Evolutionary conservation across 2,113 vertebrate genomes (phyloP).

Genomic region (Poeciliopsis prolifica): DNA sequence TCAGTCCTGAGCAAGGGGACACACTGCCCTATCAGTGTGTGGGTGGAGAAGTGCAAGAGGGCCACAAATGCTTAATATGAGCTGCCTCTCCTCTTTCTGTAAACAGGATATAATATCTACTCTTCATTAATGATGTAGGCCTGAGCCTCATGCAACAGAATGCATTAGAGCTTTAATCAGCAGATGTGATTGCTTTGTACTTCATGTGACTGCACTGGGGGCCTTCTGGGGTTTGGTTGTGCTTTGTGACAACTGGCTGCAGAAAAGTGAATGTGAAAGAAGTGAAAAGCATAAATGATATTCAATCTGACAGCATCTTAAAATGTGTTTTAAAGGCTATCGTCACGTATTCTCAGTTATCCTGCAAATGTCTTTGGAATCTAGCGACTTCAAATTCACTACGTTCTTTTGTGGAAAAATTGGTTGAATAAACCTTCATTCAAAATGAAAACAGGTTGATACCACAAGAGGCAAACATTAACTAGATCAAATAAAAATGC

Average conservation of each 20-base stretch:
- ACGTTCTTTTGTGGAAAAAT: constrained; percentile 25
- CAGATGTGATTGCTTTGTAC: constrained; percentile 85
- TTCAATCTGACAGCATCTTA: constrained; percentile 62
- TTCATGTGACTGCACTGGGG: constrained; percentile 74
- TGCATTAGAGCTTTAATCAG: constrained; percentile 86
- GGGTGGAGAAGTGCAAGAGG: constrained; percentile 58
- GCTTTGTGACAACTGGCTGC: constrained; percentile 74
- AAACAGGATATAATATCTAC: constrained; percentile 80
- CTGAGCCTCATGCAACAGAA: constrained; percentile 75
- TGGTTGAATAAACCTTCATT: background rate
- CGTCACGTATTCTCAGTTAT: constrained; percentile 27
- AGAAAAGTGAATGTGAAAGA: constrained; percentile 65
- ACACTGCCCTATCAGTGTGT: constrained; percentile 44
- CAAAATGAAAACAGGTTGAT: background rate
- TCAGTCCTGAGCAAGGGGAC: constrained; percentile 50
- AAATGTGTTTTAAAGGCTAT: constrained; percentile 53
- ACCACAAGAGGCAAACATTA: background rate
- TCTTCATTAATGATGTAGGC: constrained; percentile 80
- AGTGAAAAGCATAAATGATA: constrained; percentile 70
- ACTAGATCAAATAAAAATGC: constrained; percentile 32
- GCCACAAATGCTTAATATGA: constrained; percentile 67
- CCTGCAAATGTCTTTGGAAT: constrained; percentile 31
- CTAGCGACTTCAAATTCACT: constrained; percentile 55
- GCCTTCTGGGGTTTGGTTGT: constrained; percentile 62
- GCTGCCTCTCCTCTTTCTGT: constrained; percentile 61